phyloP scores from a whole-genome alignment of 1,140 invertebrate species.

The Caenorhabditis inopinata region DNA sequence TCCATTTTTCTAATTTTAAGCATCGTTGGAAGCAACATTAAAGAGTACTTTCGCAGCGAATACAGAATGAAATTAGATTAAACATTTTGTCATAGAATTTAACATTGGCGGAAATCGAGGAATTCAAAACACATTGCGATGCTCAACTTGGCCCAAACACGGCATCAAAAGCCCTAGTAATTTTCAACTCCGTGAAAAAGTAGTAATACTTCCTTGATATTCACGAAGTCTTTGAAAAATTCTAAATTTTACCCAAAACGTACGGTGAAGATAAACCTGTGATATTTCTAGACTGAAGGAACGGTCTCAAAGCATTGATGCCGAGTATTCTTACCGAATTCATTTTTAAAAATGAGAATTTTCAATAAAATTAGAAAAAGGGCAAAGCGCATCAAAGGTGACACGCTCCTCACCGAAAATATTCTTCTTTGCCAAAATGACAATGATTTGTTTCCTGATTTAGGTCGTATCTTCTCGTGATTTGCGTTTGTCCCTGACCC shows the following conservation, averaged over 20 bases:
- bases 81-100: no score
- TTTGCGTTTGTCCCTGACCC: neutral
- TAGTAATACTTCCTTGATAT: no score
- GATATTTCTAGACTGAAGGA: neutral
- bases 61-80: no score
- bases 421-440: neutral
- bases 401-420: neutral
- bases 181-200: no score
- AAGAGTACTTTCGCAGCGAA: no score
- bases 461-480: constrained; percentile 24
- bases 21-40: no score
- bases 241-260: neutral
- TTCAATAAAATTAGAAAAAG: neutral
- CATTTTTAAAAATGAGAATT: neutral
- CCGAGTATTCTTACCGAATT: neutral
- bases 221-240: no score
- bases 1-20: no score
- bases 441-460: neutral
- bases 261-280: neutral
- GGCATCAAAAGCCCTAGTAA: no score
- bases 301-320: neutral
- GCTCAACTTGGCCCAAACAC: no score
- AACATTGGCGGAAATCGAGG: no score
- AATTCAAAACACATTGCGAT: no score
- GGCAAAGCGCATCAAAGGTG: neutral